Evolutionary conservation across 1,140 invertebrate genomes (phyloP).

Genomic region (Melipona quadrifasciata): DNA sequence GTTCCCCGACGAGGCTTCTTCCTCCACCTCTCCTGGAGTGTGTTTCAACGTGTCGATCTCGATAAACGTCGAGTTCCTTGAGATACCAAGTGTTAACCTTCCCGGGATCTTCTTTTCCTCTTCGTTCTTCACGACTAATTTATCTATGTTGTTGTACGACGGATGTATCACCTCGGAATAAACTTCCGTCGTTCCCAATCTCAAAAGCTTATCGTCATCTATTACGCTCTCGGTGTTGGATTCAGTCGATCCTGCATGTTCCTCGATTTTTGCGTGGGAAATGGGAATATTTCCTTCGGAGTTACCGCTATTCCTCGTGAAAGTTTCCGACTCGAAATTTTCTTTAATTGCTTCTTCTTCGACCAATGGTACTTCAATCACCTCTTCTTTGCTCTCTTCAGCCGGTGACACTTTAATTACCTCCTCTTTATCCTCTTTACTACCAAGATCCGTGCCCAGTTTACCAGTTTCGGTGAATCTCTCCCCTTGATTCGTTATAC

Average conservation of each 20-base stretch:
- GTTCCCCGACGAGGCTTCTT: background rate
- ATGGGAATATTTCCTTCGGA: conserved; percentile 44
- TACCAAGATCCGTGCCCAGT: background rate
- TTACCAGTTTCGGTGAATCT: background rate
- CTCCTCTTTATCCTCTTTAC: background rate
- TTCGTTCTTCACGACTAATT: conserved; percentile 42
- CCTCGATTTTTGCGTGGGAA: conserved; percentile 61
- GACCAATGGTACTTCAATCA: conserved; percentile 25
- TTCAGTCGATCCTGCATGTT: conserved; percentile 32
- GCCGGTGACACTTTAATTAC: conserved; percentile 34
- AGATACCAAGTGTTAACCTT: conserved; percentile 23
- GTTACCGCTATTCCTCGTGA: conserved; percentile 50
- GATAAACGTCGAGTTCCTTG: conserved; percentile 76
- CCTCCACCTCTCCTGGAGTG: conserved; percentile 57
- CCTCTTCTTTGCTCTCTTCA: background rate
- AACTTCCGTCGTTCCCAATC: conserved; percentile 61
- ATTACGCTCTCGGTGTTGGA: conserved; percentile 18
- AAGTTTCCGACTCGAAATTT: conserved; percentile 67
- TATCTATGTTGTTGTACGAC: conserved; percentile 60
- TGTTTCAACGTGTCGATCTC: conserved; percentile 75
- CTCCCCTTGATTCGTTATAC: background rate
- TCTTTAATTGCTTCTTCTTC: conserved; percentile 49
- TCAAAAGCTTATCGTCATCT: conserved; percentile 60
- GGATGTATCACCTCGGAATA: conserved; percentile 66
- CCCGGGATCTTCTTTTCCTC: conserved; percentile 1